These are phyloP conservation scores for Petrolisthes cinctipes DNA, from an alignment of 2,888 invertebrate species.

Conservation along the genomic window DNA sequence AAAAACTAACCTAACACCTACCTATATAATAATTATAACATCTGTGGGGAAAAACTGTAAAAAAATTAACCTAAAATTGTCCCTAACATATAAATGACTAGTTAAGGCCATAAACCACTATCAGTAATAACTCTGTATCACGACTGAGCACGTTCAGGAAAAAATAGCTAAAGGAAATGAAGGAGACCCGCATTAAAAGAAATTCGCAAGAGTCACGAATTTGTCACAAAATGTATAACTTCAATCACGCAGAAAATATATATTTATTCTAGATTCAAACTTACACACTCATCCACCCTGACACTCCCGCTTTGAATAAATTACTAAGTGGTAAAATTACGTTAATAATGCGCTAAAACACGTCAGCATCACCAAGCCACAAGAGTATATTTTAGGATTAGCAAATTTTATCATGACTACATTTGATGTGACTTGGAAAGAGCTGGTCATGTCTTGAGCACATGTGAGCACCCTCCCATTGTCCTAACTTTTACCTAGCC, in stretches of 20 bases:
- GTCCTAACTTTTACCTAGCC: conserved; percentile 59
- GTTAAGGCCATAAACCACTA: conserved; percentile 54
- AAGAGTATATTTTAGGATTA: neutral
- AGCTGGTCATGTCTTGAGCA: neutral
- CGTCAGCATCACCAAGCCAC: neutral
- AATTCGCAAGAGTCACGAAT: conserved; percentile 52
- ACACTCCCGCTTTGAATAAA: conserved; percentile 11
- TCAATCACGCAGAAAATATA: conserved; percentile 32
- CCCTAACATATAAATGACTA: conserved; percentile 63
- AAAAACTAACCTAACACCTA: conserved; percentile 58
- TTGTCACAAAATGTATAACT: conserved; percentile 27
- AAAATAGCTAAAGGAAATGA: conserved; percentile 41
- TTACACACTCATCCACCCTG: conserved; percentile 32
- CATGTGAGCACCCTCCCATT: conserved; percentile 56
- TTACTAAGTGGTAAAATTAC: conserved; percentile 29
- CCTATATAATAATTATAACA: conserved; percentile 38
- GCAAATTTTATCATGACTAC: neutral
- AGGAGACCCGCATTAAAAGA: conserved; percentile 61
- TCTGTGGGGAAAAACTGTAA: conserved; percentile 37
- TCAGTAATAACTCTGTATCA: conserved; percentile 42
- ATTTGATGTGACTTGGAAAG: neutral
- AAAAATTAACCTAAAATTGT: conserved; percentile 42
- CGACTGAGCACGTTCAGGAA: conserved; percentile 58
- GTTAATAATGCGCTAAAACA: neutral
- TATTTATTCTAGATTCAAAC: conserved; percentile 30